Evolutionary conservation across 2,888 invertebrate genomes (phyloP).

Genomic region (Caenorhabditis wallacei): DNA sequence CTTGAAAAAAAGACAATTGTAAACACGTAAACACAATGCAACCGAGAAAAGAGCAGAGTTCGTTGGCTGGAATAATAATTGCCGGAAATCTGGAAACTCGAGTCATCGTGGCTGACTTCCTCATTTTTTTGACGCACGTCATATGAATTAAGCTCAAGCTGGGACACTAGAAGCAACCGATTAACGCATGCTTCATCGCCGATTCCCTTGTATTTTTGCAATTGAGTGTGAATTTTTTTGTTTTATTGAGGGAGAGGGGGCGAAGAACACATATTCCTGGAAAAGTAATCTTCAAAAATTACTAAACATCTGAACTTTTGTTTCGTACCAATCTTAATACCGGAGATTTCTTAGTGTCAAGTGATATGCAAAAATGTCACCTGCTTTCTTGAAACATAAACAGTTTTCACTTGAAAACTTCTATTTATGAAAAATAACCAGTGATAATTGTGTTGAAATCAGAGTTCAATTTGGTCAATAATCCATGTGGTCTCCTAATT

Average conservation of each 20-base stretch:
- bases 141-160: slow-evolving; percentile 50
- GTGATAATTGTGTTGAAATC: slow-evolving; percentile 18
- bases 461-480: slow-evolving; percentile 27
- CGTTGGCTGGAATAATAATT: not conserved
- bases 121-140: slow-evolving; percentile 46
- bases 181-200: slow-evolving; percentile 58
- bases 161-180: slow-evolving; percentile 23
- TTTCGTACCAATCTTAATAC: not conserved
- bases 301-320: no score
- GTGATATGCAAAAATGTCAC: slow-evolving; percentile 29
- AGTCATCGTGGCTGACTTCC: slow-evolving; percentile 33
- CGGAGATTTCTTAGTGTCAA: not conserved
- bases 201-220: slow-evolving; percentile 56
- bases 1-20: not conserved
- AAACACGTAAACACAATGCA: slow-evolving; percentile 4
- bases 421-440: slow-evolving; percentile 5
- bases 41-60: slow-evolving; percentile 4
- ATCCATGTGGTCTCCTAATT: slow-evolving; percentile 27
- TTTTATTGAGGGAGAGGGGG: slow-evolving; percentile 27
- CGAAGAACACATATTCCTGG: slow-evolving; percentile 41
- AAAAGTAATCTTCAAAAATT: slow-evolving; percentile 11
- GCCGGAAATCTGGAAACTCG: slow-evolving; percentile 19
- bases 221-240: slow-evolving; percentile 43
- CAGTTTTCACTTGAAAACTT: slow-evolving; percentile 1
- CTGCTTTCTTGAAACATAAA: slow-evolving; percentile 33